phyloP scores from a whole-genome alignment of 2,797 vertebrate species.

The Protosalanx chinensis region DNA sequence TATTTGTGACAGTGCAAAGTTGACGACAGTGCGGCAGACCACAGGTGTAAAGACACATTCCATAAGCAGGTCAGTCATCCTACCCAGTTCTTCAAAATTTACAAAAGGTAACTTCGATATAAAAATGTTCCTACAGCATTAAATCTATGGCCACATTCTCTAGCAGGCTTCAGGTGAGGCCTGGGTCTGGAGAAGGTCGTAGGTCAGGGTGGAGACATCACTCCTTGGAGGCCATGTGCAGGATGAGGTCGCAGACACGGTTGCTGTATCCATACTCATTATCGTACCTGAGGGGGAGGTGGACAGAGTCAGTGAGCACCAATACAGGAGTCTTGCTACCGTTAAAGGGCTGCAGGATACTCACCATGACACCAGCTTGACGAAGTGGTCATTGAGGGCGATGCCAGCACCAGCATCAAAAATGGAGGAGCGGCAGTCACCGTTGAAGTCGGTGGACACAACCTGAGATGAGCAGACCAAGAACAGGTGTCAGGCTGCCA shows the following conservation, averaged over 20 bases:
- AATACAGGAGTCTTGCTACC: not conserved
- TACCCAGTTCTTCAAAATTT: slow-evolving; percentile 37
- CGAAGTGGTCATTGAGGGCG: slow-evolving; percentile 83
- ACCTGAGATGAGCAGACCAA: slow-evolving; percentile 61
- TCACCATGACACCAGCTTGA: slow-evolving; percentile 87
- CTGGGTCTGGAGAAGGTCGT: not conserved
- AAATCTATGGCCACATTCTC: not conserved
- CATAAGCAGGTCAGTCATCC: slow-evolving; percentile 15
- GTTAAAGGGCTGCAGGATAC: slow-evolving; percentile 13
- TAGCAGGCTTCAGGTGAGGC: not conserved
- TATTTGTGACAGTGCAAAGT: slow-evolving; percentile 38
- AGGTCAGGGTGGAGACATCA: slow-evolving; percentile 46
- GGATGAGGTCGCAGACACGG: slow-evolving; percentile 82
- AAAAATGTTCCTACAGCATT: slow-evolving; percentile 37
- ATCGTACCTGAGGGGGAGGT: slow-evolving; percentile 75
- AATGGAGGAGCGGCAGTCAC: slow-evolving; percentile 78
- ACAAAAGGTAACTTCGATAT: slow-evolving; percentile 43
- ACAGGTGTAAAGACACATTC: slow-evolving; percentile 26
- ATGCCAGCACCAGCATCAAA: slow-evolving; percentile 86
- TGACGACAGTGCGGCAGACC: not conserved
- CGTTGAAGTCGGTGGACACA: slow-evolving; percentile 84
- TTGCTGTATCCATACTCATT: slow-evolving; percentile 86
- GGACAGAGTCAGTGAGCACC: not conserved
- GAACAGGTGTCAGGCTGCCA: not conserved
- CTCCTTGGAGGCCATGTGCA: slow-evolving; percentile 81